A percentile compares a stretch with the other conserved stretches of the same genome.
Evolutionary conservation across 35 echinoderm and acorn worm genomes (phyloP).

Genomic region (Amphiura filiformis): DNA sequence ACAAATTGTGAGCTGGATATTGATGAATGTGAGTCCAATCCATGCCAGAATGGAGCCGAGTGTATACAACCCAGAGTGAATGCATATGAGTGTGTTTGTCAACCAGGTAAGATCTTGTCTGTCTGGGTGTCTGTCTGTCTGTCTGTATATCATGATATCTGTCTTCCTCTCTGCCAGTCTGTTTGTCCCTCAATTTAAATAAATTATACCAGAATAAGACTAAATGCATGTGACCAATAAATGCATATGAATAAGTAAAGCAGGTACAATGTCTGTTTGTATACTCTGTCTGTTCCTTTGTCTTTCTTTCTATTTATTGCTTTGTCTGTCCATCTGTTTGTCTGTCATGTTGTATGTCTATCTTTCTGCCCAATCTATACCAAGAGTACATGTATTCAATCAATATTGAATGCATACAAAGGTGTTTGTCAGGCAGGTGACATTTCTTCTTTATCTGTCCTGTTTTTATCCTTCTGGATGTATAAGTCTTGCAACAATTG

Average conservation of each 20-base stretch:
- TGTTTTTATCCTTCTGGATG: conserved; percentile 58
- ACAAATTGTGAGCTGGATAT: conserved; percentile 78
- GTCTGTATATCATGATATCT: too few species aligned
- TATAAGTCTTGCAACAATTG: too few species aligned
- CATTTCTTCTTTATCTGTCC: conserved; percentile 44
- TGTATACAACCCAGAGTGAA: conserved; percentile 65
- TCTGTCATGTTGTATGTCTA: neutral
- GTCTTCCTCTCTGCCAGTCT: neutral
- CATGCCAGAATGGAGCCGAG: conserved; percentile 63
- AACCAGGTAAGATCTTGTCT: conserved; percentile 57
- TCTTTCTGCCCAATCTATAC: neutral
- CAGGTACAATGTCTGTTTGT: neutral
- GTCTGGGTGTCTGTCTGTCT: too few species aligned
- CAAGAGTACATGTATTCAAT: neutral
- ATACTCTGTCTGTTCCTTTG: neutral
- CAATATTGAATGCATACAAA: neutral
- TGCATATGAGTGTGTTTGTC: conserved; percentile 69
- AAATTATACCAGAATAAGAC: neutral
- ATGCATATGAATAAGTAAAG: neutral
- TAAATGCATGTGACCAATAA: neutral
- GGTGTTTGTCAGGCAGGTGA: neutral
- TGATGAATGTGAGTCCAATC: conserved; percentile 71
- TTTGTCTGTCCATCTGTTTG: neutral
- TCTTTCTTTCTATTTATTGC: neutral
- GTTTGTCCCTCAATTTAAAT: neutral